Percentiles rank a stretch among this genome's conserved stretches.
These are phyloP conservation scores for Drosophila oshimai DNA, from an alignment of 1,140 invertebrate species.

Conservation along the genomic window DNA sequence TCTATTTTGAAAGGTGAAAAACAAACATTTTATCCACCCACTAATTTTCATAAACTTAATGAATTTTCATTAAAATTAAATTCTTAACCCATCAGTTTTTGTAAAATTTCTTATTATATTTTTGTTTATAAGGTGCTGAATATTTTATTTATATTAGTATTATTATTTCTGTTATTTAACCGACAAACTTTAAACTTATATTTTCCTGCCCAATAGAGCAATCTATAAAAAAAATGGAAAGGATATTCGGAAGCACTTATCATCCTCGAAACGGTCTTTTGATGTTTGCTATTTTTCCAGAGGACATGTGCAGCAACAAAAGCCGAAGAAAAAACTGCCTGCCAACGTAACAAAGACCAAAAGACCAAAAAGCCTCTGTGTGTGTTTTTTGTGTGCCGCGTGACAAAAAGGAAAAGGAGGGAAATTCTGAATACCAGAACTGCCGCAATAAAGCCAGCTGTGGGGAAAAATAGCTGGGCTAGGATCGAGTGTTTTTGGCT, in stretches of 20 bases:
- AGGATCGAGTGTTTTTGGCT: neutral
- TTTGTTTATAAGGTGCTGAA: too few relatives aligned
- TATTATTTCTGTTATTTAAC: too few relatives aligned
- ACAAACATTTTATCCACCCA: too few relatives aligned
- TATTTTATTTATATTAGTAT: too few relatives aligned
- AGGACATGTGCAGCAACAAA: slow-evolving; percentile 11
- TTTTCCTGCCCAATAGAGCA: neutral
- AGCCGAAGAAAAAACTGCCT: slow-evolving; percentile 1
- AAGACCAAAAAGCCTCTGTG: slow-evolving; percentile 15
- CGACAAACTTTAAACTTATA: too few relatives aligned
- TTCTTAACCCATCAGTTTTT: too few relatives aligned
- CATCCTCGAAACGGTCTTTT: slow-evolving; percentile 10
- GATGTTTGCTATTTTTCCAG: slow-evolving; percentile 18
- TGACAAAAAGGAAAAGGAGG: slow-evolving; percentile 8
- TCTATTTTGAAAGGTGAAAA: too few relatives aligned
- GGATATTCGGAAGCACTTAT: neutral
- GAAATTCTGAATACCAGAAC: slow-evolving; percentile 16
- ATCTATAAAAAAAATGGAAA: neutral
- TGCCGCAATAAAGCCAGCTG: slow-evolving; percentile 20
- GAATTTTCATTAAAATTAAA: too few relatives aligned
- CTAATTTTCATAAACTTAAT: too few relatives aligned
- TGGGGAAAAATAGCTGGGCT: slow-evolving; percentile 21
- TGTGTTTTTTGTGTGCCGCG: neutral
- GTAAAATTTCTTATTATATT: too few relatives aligned
- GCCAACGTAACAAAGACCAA: slow-evolving; percentile 15